Conservation (phyloP, 2,113 vertebrate species). For the Meleagris gallopavo region DNA sequence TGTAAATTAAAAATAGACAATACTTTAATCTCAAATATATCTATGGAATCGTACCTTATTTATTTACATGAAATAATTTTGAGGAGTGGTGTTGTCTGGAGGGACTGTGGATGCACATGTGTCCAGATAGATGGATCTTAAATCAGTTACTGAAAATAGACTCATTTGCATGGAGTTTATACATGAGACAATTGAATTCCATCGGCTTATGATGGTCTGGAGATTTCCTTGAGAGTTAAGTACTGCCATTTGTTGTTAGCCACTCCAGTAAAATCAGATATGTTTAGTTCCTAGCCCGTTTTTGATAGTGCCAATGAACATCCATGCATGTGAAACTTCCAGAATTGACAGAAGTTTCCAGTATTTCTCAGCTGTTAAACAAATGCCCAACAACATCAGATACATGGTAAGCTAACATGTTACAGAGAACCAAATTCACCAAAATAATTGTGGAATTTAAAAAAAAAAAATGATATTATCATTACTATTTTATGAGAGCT, state of each 20-base stretch:
- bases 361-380: neutral
- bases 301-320: neutral
- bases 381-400: neutral
- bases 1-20: neutral
- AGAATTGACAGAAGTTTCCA: conserved; percentile 24
- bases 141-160: neutral
- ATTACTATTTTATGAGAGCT: neutral
- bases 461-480: neutral
- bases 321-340: neutral
- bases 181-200: neutral
- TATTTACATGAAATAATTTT: neutral
- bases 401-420: neutral
- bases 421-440: neutral
- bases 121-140: neutral
- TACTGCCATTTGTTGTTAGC: neutral
- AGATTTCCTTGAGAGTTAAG: neutral
- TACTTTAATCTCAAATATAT: neutral
- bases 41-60: neutral
- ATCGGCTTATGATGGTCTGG: neutral
- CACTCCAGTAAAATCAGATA: neutral
- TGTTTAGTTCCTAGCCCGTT: neutral
- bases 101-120: neutral
- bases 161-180: neutral
- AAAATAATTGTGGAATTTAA: neutral
- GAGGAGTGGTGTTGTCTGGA: neutral